Conservation (phyloP, 2,113 vertebrate species). For the Falcunculus frontatus region DNA sequence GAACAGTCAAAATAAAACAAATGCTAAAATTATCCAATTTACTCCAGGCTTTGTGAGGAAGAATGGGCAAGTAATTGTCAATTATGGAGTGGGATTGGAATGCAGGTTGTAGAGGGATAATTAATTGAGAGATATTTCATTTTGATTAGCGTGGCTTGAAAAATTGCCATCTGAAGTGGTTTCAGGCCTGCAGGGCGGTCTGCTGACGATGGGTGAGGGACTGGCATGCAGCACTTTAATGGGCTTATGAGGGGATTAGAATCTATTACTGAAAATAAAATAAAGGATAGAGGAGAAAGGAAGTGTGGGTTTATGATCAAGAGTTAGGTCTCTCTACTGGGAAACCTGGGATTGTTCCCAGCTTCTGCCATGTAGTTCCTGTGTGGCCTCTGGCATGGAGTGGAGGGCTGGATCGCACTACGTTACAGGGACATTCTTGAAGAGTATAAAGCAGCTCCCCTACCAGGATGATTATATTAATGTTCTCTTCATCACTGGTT, state of each 20-base stretch:
- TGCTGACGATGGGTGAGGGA: not conserved
- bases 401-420: not conserved
- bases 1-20: conserved; percentile 30
- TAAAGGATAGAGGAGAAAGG: not conserved
- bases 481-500: not conserved
- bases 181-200: not conserved
- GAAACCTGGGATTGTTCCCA: not conserved
- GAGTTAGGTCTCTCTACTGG: not conserved
- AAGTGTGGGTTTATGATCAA: not conserved
- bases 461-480: not conserved
- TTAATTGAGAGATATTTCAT: conserved; percentile 62
- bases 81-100: conserved; percentile 49
- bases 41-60: conserved; percentile 50
- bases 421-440: not conserved
- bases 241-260: not conserved
- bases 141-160: conserved; percentile 56
- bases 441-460: not conserved
- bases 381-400: not conserved
- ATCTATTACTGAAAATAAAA: conserved; percentile 13
- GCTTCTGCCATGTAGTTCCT: not conserved
- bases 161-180: conserved; percentile 57
- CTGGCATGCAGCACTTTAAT: conserved; percentile 5
- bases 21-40: conserved; percentile 56
- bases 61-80: conserved; percentile 57
- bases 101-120: conserved; percentile 57